These are phyloP conservation scores for Scaptomyza pallida DNA, from an alignment of 1,140 invertebrate genomes.

Conservation along the genomic window DNA sequence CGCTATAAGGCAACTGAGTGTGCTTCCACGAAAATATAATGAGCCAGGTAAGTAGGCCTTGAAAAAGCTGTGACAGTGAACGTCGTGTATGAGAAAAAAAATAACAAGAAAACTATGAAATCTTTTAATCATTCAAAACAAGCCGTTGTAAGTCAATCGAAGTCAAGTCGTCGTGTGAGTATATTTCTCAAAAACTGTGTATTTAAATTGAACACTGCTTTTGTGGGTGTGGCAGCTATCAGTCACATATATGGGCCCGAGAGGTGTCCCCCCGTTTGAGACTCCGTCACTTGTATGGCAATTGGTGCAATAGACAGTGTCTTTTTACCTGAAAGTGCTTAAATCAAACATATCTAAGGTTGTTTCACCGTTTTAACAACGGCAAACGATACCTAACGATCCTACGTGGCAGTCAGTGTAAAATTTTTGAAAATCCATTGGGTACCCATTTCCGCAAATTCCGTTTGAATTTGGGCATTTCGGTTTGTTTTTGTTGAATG, in stretches of 20 bases:
- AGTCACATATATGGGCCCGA: conserved; percentile 35
- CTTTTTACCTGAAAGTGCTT: conserved; percentile 44
- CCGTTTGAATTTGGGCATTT: conserved; percentile 85
- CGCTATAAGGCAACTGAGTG: conserved; percentile 72
- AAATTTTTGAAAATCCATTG: conserved; percentile 85
- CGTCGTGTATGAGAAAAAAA: conserved; percentile 63
- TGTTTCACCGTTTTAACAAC: conserved; percentile 77
- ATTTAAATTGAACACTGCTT: conserved; percentile 33
- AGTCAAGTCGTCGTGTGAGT: conserved; percentile 68
- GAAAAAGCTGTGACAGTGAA: conserved; percentile 80
- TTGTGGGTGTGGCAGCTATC: conserved; percentile 71
- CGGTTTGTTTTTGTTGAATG: conserved; percentile 68
- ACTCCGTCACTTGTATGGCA: conserved; percentile 50
- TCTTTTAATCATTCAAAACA: conserved; percentile 63
- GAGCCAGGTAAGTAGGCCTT: conserved; percentile 84
- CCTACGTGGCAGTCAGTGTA: conserved; percentile 56
- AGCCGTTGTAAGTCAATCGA: conserved; percentile 60
- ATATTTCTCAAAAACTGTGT: conserved; percentile 55
- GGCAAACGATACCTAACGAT: conserved; percentile 42
- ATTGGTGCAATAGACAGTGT: conserved; percentile 20
- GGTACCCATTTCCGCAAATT: conserved; percentile 91
- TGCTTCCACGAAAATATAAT: conserved; percentile 82
- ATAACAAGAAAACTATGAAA: conserved; percentile 68
- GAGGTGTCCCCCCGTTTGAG: conserved; percentile 61
- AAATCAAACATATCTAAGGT: conserved; percentile 36